Evolutionary conservation across 53 echinoderm and acorn worm genomes (phyloP).

Genomic region (Arbacia lixula): DNA sequence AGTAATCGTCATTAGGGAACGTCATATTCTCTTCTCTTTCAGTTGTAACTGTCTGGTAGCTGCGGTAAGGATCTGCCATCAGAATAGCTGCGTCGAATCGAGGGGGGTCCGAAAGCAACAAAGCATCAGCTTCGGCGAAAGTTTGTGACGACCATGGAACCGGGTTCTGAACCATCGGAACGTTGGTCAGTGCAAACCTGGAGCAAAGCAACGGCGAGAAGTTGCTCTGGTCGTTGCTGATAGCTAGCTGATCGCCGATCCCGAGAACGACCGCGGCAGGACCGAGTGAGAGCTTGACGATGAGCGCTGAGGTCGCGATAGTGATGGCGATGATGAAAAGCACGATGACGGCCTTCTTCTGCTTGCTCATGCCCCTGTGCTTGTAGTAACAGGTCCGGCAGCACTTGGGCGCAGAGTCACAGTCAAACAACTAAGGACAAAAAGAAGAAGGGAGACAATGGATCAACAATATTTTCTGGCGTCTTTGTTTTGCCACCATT

Average conservation of each 20-base stretch:
- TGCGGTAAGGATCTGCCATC: constrained; percentile 6
- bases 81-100: constrained; percentile 13
- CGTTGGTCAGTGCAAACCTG: not conserved
- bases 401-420: constrained; percentile 34
- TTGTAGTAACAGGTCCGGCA: constrained; percentile 31
- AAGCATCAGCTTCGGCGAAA: not conserved
- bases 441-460: not conserved
- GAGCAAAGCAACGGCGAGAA: constrained; percentile 41
- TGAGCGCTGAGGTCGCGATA: constrained; percentile 3
- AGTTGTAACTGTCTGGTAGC: constrained; percentile 3
- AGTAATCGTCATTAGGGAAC: constrained; percentile 13
- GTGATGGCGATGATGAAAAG: constrained; percentile 11
- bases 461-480: not conserved
- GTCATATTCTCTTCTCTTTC: not conserved
- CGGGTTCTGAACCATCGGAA: constrained; percentile 8
- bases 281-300: constrained; percentile 35
- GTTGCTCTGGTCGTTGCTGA: constrained; percentile 10
- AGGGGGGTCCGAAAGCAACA: not conserved
- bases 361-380: constrained; percentile 21
- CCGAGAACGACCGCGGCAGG: constrained; percentile 41
- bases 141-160: not conserved
- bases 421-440: constrained; percentile 16
- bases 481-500: not conserved
- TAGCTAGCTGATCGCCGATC: constrained; percentile 58
- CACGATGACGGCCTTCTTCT: constrained; percentile 4